Conservation (phyloP, 1,140 invertebrate genomes). For the Neuroterus valhalla region DNA sequence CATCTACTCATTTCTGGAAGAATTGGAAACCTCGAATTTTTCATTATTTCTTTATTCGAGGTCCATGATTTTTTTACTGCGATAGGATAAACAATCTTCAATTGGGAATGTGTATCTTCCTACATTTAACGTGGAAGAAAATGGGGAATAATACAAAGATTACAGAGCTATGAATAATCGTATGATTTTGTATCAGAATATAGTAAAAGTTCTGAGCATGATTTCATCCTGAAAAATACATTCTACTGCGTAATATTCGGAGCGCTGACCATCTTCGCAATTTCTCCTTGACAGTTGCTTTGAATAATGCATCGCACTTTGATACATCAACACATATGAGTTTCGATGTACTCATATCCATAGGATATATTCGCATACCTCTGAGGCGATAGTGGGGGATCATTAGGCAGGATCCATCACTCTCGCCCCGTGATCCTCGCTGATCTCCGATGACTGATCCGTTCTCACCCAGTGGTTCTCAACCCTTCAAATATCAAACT, state of each 20-base stretch:
- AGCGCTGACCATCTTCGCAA: background rate
- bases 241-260: slow-evolving; percentile 6
- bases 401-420: slow-evolving; percentile 61
- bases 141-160: too few relatives aligned
- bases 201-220: background rate
- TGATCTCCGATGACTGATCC: slow-evolving; percentile 58
- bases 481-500: slow-evolving; percentile 35
- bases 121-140: too few relatives aligned
- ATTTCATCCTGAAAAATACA: background rate
- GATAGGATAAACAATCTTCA: too few relatives aligned
- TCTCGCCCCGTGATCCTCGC: slow-evolving; percentile 53
- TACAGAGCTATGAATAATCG: too few relatives aligned
- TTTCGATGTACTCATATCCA: slow-evolving; percentile 1
- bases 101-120: too few relatives aligned
- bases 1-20: too few relatives aligned
- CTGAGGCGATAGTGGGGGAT: slow-evolving; percentile 41
- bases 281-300: slow-evolving; percentile 7
- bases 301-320: slow-evolving; percentile 28
- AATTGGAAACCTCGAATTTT: too few relatives aligned
- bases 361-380: slow-evolving; percentile 7
- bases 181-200: too few relatives aligned
- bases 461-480: slow-evolving; percentile 50
- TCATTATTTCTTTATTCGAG: too few relatives aligned
- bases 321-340: slow-evolving; percentile 20
- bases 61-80: too few relatives aligned